Conservation (phyloP, 2,888 invertebrate species). For the Melanostoma mellinum region DNA sequence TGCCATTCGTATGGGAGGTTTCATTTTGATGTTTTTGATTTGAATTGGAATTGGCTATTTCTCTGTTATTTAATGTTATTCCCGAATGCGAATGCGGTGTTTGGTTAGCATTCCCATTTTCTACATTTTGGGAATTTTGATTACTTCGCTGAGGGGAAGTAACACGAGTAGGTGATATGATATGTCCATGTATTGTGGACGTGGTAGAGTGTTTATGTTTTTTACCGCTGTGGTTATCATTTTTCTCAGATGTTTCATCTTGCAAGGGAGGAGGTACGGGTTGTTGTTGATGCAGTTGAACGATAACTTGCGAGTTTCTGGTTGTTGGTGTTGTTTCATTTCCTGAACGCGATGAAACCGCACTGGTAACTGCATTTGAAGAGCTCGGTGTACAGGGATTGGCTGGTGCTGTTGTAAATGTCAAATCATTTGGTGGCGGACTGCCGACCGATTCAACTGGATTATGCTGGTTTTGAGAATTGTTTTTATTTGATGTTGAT, state of each 20-base stretch:
- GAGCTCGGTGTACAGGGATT: slow-evolving; percentile 58
- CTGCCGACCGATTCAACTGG: slow-evolving; percentile 72
- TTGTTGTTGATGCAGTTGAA: slow-evolving; percentile 53
- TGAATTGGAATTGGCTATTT: slow-evolving; percentile 37
- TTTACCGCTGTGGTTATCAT: slow-evolving; percentile 65
- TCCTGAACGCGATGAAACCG: slow-evolving; percentile 23
- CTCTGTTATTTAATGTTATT: slow-evolving; percentile 38
- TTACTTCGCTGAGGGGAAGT: slow-evolving; percentile 48
- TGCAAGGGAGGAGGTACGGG: slow-evolving; percentile 5
- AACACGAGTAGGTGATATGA: slow-evolving; percentile 45
- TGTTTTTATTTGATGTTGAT: slow-evolving; percentile 30
- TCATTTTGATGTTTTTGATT: slow-evolving; percentile 52
- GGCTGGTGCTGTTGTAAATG: slow-evolving; percentile 39
- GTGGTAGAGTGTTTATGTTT: slow-evolving; percentile 63
- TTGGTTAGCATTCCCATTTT: slow-evolving; percentile 67
- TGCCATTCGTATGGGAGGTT: slow-evolving; percentile 42
- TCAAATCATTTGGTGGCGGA: slow-evolving; percentile 74
- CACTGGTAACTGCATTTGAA: slow-evolving; percentile 25
- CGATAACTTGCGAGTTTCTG: slow-evolving; percentile 47
- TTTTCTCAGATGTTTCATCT: slow-evolving; percentile 53
- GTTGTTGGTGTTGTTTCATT: slow-evolving; percentile 58
- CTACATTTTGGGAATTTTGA: slow-evolving; percentile 65
- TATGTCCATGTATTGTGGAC: slow-evolving; percentile 64
- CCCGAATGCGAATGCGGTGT: slow-evolving; percentile 14
- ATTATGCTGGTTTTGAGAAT: slow-evolving; percentile 48